Base-by-base conservation (phyloP, 2,797 vertebrate species). In the Linurgus olivaceus region DNA sequence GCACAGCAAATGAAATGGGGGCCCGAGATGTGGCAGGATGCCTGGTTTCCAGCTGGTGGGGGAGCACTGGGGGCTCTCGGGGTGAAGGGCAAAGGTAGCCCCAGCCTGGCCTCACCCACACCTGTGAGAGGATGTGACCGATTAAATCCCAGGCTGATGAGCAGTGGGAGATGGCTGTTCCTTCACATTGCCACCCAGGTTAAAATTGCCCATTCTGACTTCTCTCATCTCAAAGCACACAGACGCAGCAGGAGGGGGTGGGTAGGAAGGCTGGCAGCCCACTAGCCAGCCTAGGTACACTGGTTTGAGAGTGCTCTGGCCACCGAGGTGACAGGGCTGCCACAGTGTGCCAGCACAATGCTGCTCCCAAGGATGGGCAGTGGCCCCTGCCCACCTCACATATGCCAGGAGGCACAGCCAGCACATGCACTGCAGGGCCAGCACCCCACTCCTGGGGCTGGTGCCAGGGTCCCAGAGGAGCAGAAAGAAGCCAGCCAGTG, bases 271-370 rank as follows among this genome's bases (percentile, higher is more conserved):
- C 50, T 35, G 50, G 20, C 55, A 47, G 54, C 9, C 17, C 20
- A 5, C 24, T 24, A 10, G 35, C 37, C 40, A 20, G 40, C 12
- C 6, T 1, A 45, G 24, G 26, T 7, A 23, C 2, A 0, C 38
- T 25, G 14, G 28, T 76, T 70, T 48, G 40, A 14, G 1, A 10
- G 5, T 42, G 38, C 31, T 65, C 21, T 26, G 28, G 54, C 20
- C 31, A 61, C 4, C 0, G 2, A 42, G 38, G 20, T 1, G 7
- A 48, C 7, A 11, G 6, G 37, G 18, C 35, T 59, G 59, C 21
- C 3, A 4, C 65, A 59, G 45, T 4, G 25, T 38, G 17, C 44
- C 50, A 19, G 33, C 33, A 38, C 25, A 17, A 1, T 0, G 0
- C 33, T 31, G 29, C 29, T 73, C 51, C 19, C 13, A 1, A 11